These are phyloP conservation scores for Holacanthus passer DNA, from an alignment of 2,113 vertebrate genomes.

Conservation along the genomic window DNA sequence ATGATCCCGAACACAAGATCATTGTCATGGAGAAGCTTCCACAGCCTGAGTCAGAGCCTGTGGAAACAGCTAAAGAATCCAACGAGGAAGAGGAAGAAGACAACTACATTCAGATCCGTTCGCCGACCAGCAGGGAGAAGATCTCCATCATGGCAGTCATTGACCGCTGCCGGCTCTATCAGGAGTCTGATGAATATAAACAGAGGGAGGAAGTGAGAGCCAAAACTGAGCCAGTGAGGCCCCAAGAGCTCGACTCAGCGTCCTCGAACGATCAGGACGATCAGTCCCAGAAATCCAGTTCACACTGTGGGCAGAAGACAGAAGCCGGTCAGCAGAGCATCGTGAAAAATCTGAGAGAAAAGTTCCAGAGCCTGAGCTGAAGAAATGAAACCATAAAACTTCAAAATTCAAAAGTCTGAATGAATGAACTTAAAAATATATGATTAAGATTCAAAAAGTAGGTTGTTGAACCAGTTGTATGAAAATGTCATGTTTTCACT, in stretches of 20 bases:
- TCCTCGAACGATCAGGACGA: background rate
- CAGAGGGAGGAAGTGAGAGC: conserved; percentile 73
- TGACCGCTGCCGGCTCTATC: conserved; percentile 87
- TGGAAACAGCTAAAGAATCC: background rate
- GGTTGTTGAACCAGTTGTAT: background rate
- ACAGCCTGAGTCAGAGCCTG: conserved; percentile 16
- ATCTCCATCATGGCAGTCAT: conserved; percentile 86
- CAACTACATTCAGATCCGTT: conserved; percentile 83
- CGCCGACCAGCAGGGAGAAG: conserved; percentile 87
- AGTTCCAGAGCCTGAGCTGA: conserved; percentile 89
- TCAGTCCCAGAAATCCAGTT: conserved; percentile 42
- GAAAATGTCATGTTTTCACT: too few species aligned
- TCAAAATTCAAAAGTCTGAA: background rate
- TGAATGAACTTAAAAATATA: background rate
- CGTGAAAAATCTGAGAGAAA: conserved; percentile 91
- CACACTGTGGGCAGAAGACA: conserved; percentile 21
- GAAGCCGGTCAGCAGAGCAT: conserved; percentile 79
- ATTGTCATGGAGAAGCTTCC: conserved; percentile 86
- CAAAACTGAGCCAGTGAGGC: background rate
- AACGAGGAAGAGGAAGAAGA: conserved; percentile 26
- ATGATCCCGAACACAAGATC: conserved; percentile 74
- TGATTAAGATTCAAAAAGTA: background rate
- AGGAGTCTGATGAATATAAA: conserved; percentile 85
- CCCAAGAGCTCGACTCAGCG: background rate
- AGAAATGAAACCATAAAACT: background rate